A percentile compares a stretch with the other conserved stretches of the same genome.
Conservation (phyloP, 2,113 vertebrate genomes). For the Otis tarda region DNA sequence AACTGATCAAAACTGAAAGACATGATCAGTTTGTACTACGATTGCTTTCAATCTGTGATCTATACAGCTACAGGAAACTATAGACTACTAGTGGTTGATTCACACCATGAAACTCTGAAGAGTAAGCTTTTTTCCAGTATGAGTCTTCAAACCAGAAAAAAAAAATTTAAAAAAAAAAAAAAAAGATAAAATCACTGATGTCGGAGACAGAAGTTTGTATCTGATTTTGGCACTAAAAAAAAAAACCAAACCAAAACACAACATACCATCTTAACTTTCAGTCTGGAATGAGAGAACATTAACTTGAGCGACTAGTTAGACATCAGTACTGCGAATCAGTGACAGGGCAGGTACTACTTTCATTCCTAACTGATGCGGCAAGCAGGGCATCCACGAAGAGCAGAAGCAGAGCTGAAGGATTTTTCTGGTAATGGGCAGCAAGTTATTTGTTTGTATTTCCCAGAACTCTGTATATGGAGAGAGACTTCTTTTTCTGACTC, state of each 20-base stretch:
- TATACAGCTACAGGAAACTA: neutral
- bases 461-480: neutral
- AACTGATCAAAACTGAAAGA: neutral
- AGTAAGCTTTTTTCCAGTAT: neutral
- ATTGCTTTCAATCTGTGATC: neutral
- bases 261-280: neutral
- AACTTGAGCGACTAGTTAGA: neutral
- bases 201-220: neutral
- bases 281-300: neutral
- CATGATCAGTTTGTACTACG: neutral
- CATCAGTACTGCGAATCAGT: fast-evolving
- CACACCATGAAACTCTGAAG: neutral
- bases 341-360: neutral
- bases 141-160: neutral
- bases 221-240: neutral
- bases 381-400: neutral
- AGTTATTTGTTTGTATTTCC: neutral
- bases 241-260: neutral
- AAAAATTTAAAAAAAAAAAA: neutral
- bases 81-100: neutral
- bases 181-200: neutral
- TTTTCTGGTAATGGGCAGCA: neutral
- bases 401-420: neutral
- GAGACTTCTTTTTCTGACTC: neutral
- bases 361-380: neutral